Base-by-base conservation (phyloP, 2,888 invertebrate genomes). In the Plutella xylostella region DNA sequence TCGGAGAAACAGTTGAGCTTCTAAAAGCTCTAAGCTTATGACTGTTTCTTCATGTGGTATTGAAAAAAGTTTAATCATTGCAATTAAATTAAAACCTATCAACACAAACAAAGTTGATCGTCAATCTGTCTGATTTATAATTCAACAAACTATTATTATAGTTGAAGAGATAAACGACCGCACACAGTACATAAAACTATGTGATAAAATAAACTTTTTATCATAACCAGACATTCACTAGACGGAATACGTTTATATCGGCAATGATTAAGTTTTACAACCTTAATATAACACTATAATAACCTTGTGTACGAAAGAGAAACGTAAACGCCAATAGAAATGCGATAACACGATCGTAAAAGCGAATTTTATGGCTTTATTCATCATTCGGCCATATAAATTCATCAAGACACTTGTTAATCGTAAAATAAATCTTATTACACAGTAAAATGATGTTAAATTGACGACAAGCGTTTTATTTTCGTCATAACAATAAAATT, bases 401-500 rank as follows among this genome's bases (percentile, higher is more conserved):
- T 82, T 83, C 82, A 83, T 82, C 82, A 80, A 77, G 79, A 77
- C 76, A 76, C 77, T 83, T 82, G 78, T 83, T 80, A 83, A 80
- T 80, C 80, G 67, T 83, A 82, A 83, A 83, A 82, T 83, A 83
- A 83, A 83, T 80, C 83, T 82, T 82, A 83, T 79, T 79, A 74
- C 77, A 72, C 70, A 75, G 70, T 82, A 72, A 82, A 82, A 79
- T 82, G 69, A 79, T 78, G 79, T 83, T 78, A 82, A 83, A 83
- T 82, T 80, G 83, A 82, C 75, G 82, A 80, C 82, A 80, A 80
- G 79, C 80, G 82, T 83, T 83, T 83, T 83, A 83, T 83, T 82
- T 80, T 80, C 78, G 71, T 78, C 80, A 83, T 83, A 83, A 83
- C 82, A 83, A 83, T 83, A 83, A 83, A 82, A 80, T 83, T 83